Evolutionary conservation across 2,888 invertebrate genomes (phyloP).

Genomic region (Tanypteryx hageni): DNA sequence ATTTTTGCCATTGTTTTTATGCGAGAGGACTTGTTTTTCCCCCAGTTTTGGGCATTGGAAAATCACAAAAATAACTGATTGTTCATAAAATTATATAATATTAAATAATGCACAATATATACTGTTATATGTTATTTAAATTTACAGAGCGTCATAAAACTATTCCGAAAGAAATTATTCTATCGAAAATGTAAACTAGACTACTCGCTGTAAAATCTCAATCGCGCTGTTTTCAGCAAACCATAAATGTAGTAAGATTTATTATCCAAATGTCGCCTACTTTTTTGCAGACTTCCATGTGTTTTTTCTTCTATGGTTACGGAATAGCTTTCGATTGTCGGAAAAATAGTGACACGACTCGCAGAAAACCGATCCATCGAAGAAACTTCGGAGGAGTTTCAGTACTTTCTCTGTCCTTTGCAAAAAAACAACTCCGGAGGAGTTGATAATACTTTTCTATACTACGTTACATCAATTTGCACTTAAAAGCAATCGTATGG

Average conservation of each 20-base stretch:
- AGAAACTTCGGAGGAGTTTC: background rate
- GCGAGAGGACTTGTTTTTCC: too few relatives aligned
- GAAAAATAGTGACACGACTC: background rate
- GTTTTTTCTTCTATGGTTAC: background rate
- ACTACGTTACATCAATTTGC: background rate
- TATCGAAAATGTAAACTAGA: background rate
- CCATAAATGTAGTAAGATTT: background rate
- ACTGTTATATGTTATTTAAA: too few relatives aligned
- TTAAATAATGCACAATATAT: too few relatives aligned
- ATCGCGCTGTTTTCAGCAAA: background rate
- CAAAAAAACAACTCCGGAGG: background rate
- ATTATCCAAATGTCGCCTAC: background rate
- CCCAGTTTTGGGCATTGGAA: too few relatives aligned
- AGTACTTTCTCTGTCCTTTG: background rate
- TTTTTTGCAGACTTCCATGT: background rate
- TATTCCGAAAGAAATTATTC: background rate
- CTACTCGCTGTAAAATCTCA: background rate
- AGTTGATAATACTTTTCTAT: background rate
- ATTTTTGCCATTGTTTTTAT: too few relatives aligned
- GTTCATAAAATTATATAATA: too few relatives aligned
- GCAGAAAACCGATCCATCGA: constrained; percentile 11
- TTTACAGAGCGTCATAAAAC: background rate
- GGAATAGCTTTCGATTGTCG: constrained; percentile 4
- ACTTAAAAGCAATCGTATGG: constrained; percentile 3
- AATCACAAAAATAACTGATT: too few relatives aligned